Evolutionary conservation across 2,888 invertebrate species (phyloP).

Genomic region (Polia nebulosa): DNA sequence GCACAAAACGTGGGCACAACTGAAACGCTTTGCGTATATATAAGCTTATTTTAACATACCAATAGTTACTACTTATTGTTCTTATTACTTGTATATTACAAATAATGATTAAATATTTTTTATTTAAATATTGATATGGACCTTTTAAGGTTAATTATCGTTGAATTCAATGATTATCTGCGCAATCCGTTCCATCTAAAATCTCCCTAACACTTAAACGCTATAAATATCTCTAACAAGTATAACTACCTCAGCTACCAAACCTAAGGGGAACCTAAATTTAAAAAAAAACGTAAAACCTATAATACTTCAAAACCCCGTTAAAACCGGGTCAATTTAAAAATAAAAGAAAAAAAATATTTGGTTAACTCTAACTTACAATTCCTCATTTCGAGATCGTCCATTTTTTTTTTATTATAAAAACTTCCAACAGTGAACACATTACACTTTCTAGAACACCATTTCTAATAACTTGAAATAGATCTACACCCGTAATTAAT

Average conservation of each 20-base stretch:
- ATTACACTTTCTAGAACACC: conserved; percentile 84
- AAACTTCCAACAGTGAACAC: conserved; percentile 87
- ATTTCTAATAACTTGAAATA: conserved; percentile 84
- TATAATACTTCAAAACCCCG: conserved; percentile 90
- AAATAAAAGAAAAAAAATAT: conserved; percentile 79
- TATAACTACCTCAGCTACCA: conserved; percentile 80
- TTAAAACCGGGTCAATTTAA: conserved; percentile 86
- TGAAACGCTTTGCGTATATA: conserved; percentile 85
- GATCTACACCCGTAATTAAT: conserved; percentile 89
- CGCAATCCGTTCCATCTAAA: conserved; percentile 80
- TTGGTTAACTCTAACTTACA: conserved; percentile 84
- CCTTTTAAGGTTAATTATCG: conserved; percentile 89
- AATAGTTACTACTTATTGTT: conserved; percentile 89
- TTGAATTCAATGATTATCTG: conserved; percentile 79
- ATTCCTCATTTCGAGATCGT: conserved; percentile 83
- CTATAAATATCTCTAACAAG: conserved; percentile 80
- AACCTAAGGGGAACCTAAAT: conserved; percentile 74
- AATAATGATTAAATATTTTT: conserved; percentile 88
- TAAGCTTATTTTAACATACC: conserved; percentile 76
- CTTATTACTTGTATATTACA: conserved; percentile 85
- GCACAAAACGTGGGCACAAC: conserved; percentile 65
- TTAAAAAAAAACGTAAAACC: conserved; percentile 78
- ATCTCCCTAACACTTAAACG: conserved; percentile 73
- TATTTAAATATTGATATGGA: conserved; percentile 90
- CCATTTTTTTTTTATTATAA: conserved; percentile 74